Evolutionary conservation across 2,888 invertebrate genomes (phyloP).

Genomic region (Diaperis boleti): DNA sequence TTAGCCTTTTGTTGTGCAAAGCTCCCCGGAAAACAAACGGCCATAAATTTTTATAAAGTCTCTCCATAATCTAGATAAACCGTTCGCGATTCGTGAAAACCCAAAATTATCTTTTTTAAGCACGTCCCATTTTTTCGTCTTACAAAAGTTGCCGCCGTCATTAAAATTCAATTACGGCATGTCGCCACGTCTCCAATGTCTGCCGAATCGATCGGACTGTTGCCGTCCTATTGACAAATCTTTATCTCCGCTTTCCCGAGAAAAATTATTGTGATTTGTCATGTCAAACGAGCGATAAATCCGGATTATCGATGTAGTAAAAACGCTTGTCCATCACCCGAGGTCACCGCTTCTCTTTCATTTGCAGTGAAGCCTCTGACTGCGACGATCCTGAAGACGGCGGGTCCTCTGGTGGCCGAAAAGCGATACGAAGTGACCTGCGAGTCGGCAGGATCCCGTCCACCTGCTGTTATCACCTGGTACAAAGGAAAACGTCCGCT

Average conservation of each 20-base stretch:
- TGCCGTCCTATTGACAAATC: slow-evolving; percentile 15
- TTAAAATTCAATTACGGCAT: slow-evolving; percentile 27
- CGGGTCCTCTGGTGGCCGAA: slow-evolving; percentile 82
- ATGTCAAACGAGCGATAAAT: slow-evolving; percentile 28
- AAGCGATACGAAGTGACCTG: slow-evolving; percentile 86
- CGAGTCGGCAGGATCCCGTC: slow-evolving; percentile 86
- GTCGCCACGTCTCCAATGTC: slow-evolving; percentile 6
- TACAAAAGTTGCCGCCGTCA: background rate
- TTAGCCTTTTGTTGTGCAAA: slow-evolving; percentile 4
- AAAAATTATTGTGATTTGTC: slow-evolving; percentile 35
- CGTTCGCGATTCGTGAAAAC: slow-evolving; percentile 11
- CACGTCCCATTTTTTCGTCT: background rate
- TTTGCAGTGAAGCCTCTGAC: slow-evolving; percentile 84
- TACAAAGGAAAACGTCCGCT: slow-evolving; percentile 88
- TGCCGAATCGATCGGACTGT: slow-evolving; percentile 9
- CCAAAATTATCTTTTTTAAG: slow-evolving; percentile 13
- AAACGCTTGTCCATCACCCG: slow-evolving; percentile 11
- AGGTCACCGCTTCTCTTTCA: slow-evolving; percentile 31
- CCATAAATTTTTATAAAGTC: background rate
- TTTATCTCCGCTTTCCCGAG: slow-evolving; percentile 4
- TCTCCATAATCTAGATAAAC: slow-evolving; percentile 3
- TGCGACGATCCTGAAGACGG: slow-evolving; percentile 79
- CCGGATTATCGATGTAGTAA: slow-evolving; percentile 21
- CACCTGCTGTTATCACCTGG: slow-evolving; percentile 89
- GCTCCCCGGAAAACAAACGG: background rate